Evolutionary conservation across 2,113 vertebrate genomes (phyloP).

Genomic region (Uropsilus gracilis): DNA sequence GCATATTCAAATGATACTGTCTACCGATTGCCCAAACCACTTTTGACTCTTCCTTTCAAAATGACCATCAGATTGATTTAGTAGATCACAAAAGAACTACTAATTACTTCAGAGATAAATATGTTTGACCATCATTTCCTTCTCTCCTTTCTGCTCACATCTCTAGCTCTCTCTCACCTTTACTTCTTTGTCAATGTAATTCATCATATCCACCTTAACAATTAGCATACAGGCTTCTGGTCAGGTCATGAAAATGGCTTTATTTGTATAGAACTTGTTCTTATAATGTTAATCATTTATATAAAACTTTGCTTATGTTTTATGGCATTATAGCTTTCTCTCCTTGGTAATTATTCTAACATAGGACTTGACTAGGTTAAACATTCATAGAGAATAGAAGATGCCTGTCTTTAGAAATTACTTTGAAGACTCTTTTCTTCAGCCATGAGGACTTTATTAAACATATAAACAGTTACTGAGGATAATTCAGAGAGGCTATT

Average conservation of each 20-base stretch:
- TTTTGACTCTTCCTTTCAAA: background rate
- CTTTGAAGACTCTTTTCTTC: background rate
- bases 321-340: background rate
- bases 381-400: background rate
- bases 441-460: background rate
- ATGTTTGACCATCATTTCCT: background rate
- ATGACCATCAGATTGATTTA: background rate
- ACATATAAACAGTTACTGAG: background rate
- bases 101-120: background rate
- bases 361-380: background rate
- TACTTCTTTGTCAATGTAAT: background rate
- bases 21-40: background rate
- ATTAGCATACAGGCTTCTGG: background rate
- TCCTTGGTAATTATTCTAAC: background rate
- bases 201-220: background rate
- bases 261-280: background rate
- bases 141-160: background rate
- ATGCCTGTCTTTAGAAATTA: constrained; percentile 44
- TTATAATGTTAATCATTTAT: constrained; percentile 5
- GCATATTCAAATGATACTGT: background rate
- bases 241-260: background rate
- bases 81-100: background rate
- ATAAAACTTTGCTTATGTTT: background rate
- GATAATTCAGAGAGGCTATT: background rate
- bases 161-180: background rate